Evolutionary conservation across 2,888 invertebrate species (phyloP).

Genomic region (Phragmatobia fuliginosa): DNA sequence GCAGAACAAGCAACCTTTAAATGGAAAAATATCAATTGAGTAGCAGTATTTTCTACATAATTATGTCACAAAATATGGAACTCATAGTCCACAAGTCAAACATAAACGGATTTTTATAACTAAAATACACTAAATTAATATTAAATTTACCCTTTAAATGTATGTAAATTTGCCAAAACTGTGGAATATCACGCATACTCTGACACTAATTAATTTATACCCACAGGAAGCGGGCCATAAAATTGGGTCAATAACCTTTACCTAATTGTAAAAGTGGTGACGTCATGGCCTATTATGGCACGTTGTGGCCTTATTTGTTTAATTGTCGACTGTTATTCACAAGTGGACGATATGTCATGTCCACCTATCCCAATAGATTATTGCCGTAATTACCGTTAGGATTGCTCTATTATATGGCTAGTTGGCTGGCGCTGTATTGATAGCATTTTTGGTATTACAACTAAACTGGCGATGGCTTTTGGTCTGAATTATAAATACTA

Average conservation of each 20-base stretch:
- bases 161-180: constrained; percentile 23
- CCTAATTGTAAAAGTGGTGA: constrained; percentile 8
- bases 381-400: not conserved
- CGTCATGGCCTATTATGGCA: constrained; percentile 11
- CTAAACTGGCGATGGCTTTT: not conserved
- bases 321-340: constrained; percentile 9
- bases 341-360: constrained; percentile 5
- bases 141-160: not conserved
- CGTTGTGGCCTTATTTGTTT: constrained; percentile 8
- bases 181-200: constrained; percentile 37
- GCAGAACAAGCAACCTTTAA: too few species aligned
- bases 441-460: not conserved
- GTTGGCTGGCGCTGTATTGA: not conserved
- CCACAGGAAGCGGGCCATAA: constrained; percentile 23
- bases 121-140: not conserved
- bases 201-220: constrained; percentile 22
- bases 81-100: not conserved
- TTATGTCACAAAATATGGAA: not conserved
- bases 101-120: not conserved
- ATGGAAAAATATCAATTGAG: not conserved
- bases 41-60: not conserved
- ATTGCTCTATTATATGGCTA: not conserved
- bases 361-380: constrained; percentile 5
- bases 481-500: not conserved
- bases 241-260: constrained; percentile 23